Base-by-base conservation (phyloP, 1,140 invertebrate species). In the Octopus bimaculoides region DNA sequence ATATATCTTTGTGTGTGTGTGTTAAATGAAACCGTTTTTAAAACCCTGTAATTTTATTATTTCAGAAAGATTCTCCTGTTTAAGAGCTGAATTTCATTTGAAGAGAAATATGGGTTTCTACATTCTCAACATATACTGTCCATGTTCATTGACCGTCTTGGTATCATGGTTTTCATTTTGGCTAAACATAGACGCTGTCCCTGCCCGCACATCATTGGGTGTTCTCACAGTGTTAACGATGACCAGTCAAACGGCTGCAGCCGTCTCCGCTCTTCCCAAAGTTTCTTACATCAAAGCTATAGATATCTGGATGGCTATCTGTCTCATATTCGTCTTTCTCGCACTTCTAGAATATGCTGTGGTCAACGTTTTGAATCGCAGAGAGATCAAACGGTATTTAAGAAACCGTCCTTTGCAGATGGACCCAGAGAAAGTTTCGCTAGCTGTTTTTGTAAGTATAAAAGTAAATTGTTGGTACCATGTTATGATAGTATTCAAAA, bases 101-200 rank as follows among this genome's bases (percentile, higher is more conserved):
- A 94, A 95, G 84, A 91, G 96, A 17, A 94, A 96, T 86, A 96
- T 95, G 5, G 96, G 96, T 61, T 97, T 97, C 88, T 97, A 97
- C 90, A 92, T 98, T 1, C 95, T 96, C 81, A 94, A 96, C 90
- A 95, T 97, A 5, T 97, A 97, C 89, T 92, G 97, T 54, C 97
- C 97, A 0, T 97, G 96, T 87, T 95, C 96, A 73, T 92, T 98
- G 71, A 96, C 98, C 80, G 97, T 98, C 0, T 94, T 98, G 0
- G 91, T 98, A 0, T 97, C 96, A 1, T 99, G 96, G 96, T 96
- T 98, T 0, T 97, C 96, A 0, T 98, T 98, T 89, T 98, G 96
- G 96, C 92, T 93, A 75, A 92, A 93, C 81, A 91, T 92, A 52
- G 91, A 92, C 66, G 92, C 92, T 81, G 91, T 92, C 6, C 91